Evolutionary conservation across 2,113 vertebrate genomes (phyloP).

Genomic region (Candoia aspera): DNA sequence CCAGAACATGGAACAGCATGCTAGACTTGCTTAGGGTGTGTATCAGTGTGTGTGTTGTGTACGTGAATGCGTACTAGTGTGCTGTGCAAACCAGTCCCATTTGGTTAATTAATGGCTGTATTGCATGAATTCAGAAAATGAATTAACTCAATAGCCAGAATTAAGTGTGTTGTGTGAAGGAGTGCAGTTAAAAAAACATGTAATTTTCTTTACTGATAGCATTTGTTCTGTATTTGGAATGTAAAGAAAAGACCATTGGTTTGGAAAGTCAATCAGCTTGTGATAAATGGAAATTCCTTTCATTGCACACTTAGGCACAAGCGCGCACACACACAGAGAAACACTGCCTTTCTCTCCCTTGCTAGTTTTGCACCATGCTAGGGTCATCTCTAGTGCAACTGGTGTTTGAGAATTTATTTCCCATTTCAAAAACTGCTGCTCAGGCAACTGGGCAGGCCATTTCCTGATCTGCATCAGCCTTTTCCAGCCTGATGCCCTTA

Average conservation of each 20-base stretch:
- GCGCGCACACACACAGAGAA: not conserved
- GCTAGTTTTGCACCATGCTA: constrained; percentile 48
- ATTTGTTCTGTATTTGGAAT: not conserved
- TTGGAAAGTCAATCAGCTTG: not conserved
- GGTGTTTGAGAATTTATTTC: constrained; percentile 62
- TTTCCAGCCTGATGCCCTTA: not conserved
- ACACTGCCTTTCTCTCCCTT: not conserved
- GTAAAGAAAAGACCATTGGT: constrained; percentile 28
- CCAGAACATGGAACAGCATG: not conserved
- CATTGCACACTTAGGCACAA: constrained; percentile 15
- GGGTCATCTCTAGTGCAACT: constrained; percentile 66
- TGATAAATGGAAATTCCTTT: not conserved
- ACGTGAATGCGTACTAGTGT: not conserved
- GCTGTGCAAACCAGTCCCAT: not conserved
- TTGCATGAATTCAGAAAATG: not conserved
- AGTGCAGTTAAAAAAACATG: not conserved
- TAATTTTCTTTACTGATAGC: not conserved
- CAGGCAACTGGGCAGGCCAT: constrained; percentile 61
- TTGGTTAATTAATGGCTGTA: not conserved
- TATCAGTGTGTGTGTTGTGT: too few relatives aligned
- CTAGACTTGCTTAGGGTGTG: too few relatives aligned
- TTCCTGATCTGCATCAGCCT: constrained; percentile 50
- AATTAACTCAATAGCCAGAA: not conserved
- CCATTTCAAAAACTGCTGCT: constrained; percentile 56
- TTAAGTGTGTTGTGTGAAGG: not conserved